Evolutionary conservation across 2,113 vertebrate species (phyloP).

Genomic region (Chelonoidis abingdonii): DNA sequence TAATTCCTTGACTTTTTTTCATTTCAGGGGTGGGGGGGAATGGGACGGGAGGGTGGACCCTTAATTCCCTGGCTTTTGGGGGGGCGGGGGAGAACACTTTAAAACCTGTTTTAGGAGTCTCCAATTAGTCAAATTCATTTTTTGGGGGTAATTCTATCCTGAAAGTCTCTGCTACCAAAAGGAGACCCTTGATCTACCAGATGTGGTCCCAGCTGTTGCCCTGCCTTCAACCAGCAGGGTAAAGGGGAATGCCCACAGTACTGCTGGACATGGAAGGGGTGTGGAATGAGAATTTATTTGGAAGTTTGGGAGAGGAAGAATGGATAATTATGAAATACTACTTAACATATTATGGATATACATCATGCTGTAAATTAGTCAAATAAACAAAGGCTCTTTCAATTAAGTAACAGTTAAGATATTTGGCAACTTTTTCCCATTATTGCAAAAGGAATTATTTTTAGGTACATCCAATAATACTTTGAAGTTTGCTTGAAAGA

Average conservation of each 20-base stretch:
- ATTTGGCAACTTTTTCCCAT: background rate
- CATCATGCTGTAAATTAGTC: background rate
- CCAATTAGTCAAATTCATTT: background rate
- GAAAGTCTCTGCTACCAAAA: background rate
- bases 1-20: background rate
- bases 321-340: background rate
- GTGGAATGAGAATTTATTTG: background rate
- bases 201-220: background rate
- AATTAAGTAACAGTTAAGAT: background rate
- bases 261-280: background rate
- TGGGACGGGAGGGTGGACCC: too few species aligned
- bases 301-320: background rate
- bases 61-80: too few species aligned
- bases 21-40: too few species aligned
- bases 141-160: background rate
- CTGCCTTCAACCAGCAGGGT: background rate
- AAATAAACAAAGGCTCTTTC: background rate
- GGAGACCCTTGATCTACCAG: background rate
- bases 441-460: background rate
- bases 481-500: background rate
- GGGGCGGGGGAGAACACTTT: background rate
- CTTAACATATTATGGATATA: background rate
- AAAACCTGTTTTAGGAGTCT: background rate
- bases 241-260: background rate
- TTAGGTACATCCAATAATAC: background rate